Evolutionary conservation across 2,888 invertebrate species (phyloP), one percentile per base, ranked within the genome.

Genomic region (Parasteatoda lunata): DNA sequence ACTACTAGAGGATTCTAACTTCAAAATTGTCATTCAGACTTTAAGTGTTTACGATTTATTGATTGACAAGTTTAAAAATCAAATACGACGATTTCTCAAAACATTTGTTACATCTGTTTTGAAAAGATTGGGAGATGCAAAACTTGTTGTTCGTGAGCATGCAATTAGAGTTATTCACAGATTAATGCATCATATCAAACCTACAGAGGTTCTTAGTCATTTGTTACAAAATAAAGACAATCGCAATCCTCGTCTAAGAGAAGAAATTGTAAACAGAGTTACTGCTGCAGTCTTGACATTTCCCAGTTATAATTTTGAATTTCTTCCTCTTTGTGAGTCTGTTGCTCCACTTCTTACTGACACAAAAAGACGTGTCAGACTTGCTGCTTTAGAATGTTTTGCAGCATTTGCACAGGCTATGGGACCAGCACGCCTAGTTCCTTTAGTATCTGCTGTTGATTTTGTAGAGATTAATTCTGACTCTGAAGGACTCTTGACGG

Each of bases 211-310:
- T 52, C 90, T 94, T n/a, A 92, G 93, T 84, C 92, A 93, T 88
- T 91, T 94, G 66, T 91, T 93, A 80, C 93, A 93, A 77, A 93
- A 93, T 88, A 91, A 93, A 64, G 91, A 91, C 59, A 92, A 93
- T 89, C 91, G 92, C 85, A 93, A 93, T 89, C 92, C 93, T 4
- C 91, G 94, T 93, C 94, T 95, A 87, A 93, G 95, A 82, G 96
- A 96, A 92, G 95, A 95, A 90, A 94, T 95, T 0, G 91, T 96
- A 8, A 95, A 96, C 92, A 94, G 96, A 90, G 93, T 96, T 75
- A 95, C 96, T 91, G 95, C 95, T 89, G 94, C 96, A 8, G 92
- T 96, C 89, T 94, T 96, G 91, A 95, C 95, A 52, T 96, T 95
- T 91, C 96, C 96, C 3, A 95, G 95, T 90, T 95, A 95, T 76